Evolutionary conservation across 1,140 invertebrate species (phyloP).

Genomic region (Polypedilum pembai): DNA sequence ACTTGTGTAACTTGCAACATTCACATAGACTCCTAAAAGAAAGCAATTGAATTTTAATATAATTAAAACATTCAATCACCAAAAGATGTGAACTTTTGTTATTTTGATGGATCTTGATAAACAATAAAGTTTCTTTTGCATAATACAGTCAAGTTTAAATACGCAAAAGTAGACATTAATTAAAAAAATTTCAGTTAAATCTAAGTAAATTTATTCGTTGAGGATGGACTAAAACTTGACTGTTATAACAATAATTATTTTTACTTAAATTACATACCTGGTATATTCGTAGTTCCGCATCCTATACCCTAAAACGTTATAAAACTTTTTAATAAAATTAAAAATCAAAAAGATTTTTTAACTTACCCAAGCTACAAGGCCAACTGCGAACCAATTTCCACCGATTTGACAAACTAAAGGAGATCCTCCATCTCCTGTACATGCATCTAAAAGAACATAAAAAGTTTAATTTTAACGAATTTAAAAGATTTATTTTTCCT

Average conservation of each 20-base stretch:
- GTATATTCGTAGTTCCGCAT: constrained; percentile 45
- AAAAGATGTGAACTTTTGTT: background rate
- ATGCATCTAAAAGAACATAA: constrained; percentile 52
- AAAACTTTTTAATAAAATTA: background rate
- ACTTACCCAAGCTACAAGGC: constrained; percentile 65
- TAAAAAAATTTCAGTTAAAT: too few relatives aligned
- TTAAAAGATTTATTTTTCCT: background rate
- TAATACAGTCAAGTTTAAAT: too few relatives aligned
- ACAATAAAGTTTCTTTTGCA: too few relatives aligned
- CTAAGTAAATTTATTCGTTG: too few relatives aligned
- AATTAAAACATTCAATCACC: background rate
- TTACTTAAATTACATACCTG: background rate
- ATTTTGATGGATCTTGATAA: too few relatives aligned
- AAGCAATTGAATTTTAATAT: constrained; percentile 37
- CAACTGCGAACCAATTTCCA: constrained; percentile 54
- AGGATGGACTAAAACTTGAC: too few relatives aligned
- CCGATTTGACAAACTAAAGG: constrained; percentile 59
- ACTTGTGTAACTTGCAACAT: constrained; percentile 51
- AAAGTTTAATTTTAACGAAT: background rate
- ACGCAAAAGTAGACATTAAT: too few relatives aligned
- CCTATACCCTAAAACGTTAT: background rate
- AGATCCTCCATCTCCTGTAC: constrained; percentile 53
- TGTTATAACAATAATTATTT: too few relatives aligned
- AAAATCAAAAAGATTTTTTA: constrained; percentile 43
- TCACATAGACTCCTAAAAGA: constrained; percentile 61